These are phyloP conservation scores for Mongoloraphidia duomilia DNA, from an alignment of 2,888 invertebrate genomes.

Conservation along the genomic window DNA sequence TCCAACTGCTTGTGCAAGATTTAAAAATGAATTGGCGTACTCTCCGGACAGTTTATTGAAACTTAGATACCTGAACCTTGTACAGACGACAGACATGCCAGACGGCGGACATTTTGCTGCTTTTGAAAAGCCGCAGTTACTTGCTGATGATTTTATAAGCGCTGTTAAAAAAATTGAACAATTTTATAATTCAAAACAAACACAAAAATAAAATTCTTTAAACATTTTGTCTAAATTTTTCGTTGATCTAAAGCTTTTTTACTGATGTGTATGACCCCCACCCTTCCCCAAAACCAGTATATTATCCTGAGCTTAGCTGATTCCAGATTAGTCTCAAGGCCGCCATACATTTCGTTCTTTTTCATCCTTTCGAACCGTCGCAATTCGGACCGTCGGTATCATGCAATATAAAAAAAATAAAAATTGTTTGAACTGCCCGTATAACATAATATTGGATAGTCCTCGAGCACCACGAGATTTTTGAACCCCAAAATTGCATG, in stretches of 20 bases:
- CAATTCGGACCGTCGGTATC: too few species aligned
- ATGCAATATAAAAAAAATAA: too few species aligned
- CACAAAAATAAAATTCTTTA: background rate
- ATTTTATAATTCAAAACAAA: background rate
- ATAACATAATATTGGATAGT: too few species aligned
- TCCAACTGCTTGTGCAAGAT: conserved; percentile 60
- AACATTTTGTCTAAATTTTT: conserved; percentile 2
- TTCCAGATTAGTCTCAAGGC: too few species aligned
- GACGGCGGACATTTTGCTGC: conserved; percentile 81
- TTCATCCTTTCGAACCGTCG: too few species aligned
- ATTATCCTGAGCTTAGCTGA: too few species aligned
- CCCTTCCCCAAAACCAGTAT: too few species aligned
- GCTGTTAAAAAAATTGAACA: conserved; percentile 37
- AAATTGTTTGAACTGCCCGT: too few species aligned
- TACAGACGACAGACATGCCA: conserved; percentile 48
- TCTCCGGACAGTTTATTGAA: conserved; percentile 42
- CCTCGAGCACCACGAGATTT: too few species aligned
- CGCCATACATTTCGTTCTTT: too few species aligned
- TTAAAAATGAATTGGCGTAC: conserved; percentile 51
- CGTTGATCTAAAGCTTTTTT: background rate
- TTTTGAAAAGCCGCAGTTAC: conserved; percentile 54
- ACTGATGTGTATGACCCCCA: too few species aligned
- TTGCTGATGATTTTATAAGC: conserved; percentile 55
- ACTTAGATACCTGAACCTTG: conserved; percentile 47
- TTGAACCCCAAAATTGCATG: too few species aligned